Evolutionary conservation across 1,140 invertebrate species (phyloP), one percentile per base, ranked within the genome.

Genomic region (Nasonia giraulti): DNA sequence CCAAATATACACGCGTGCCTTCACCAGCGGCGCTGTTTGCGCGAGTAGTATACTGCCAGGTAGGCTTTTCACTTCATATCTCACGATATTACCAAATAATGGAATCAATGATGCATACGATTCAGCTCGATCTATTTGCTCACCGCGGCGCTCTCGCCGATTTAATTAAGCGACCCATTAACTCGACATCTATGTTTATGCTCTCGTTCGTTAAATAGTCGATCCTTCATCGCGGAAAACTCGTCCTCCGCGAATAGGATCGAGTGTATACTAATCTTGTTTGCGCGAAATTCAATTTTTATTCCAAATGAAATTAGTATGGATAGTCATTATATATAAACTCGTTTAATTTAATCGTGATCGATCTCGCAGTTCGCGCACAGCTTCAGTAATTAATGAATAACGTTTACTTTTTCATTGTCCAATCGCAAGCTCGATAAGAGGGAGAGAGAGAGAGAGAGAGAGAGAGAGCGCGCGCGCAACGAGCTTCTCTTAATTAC

Each of bases 401-500:
- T 44, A 44, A 44, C 40, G 10, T 11, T 44, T 44, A 69, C 20
- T 82, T 74, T 74, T 55, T 55, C 74, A 73, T 37, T 74, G 47
- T 6, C n/a, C n/a, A n/a, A n/a, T n/a, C n/a, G n/a, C n/a, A n/a
- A n/a, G n/a, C n/a, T n/a, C n/a, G n/a, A n/a, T n/a, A n/a, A n/a
- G n/a, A n/a, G n/a, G n/a, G n/a, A n/a, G n/a, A n/a, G n/a, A n/a
- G n/a, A n/a, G n/a, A n/a, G n/a, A n/a, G n/a, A n/a, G n/a, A n/a
- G n/a, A n/a, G 23, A 71, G 40, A 71, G 40, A 71, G 7, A 69
- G 44, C 47, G 11, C 12, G 7, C 44, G 44, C 47, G 11, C 12
- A 40, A 37, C 4, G 33, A 73, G 74, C 44, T 74, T 73, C 74
- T 73, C 69, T 74, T 74, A 74, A 81, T 74, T 37, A 6, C 80